Conservation (phyloP, 2,113 vertebrate species). For the Psephotus haematonotus region DNA sequence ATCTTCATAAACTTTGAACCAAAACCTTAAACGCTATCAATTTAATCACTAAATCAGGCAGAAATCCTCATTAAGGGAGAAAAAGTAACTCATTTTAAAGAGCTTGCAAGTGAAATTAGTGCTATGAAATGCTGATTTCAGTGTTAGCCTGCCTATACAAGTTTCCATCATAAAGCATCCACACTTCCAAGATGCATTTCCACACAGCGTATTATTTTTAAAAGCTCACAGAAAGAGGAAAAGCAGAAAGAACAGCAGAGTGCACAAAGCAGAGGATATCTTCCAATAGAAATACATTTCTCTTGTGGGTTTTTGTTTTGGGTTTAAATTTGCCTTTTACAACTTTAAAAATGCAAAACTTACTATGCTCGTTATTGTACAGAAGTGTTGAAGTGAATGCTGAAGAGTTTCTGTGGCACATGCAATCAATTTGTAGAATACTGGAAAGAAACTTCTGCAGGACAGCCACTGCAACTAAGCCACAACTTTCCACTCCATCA, state of each 20-base stretch:
- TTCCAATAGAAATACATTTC: not conserved
- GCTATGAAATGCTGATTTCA: constrained; percentile 31
- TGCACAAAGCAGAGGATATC: not conserved
- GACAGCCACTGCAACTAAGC: not conserved
- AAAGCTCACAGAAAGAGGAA: not conserved
- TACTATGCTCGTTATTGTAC: not conserved
- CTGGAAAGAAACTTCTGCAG: not conserved
- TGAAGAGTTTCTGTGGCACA: not conserved
- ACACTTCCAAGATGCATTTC: not conserved
- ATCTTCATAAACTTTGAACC: not conserved
- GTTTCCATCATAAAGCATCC: not conserved
- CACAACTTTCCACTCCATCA: not conserved
- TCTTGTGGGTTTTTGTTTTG: not conserved
- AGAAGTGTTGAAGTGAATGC: not conserved
- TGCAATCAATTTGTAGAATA: not conserved
- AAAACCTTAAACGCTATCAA: not conserved
- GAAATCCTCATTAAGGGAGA: not conserved
- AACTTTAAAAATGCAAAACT: not conserved
- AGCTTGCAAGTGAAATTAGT: constrained; percentile 8
- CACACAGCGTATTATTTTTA: not conserved
- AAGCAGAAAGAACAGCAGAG: not conserved
- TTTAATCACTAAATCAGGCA: constrained; percentile 26
- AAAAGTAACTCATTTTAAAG: not conserved
- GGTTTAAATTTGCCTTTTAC: not conserved
- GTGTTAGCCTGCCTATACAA: not conserved